Percentiles rank a stretch among this genome's conserved stretches.
phyloP scores from a whole-genome alignment of 2,113 vertebrate species.

The Cyanoderma ruficeps region DNA sequence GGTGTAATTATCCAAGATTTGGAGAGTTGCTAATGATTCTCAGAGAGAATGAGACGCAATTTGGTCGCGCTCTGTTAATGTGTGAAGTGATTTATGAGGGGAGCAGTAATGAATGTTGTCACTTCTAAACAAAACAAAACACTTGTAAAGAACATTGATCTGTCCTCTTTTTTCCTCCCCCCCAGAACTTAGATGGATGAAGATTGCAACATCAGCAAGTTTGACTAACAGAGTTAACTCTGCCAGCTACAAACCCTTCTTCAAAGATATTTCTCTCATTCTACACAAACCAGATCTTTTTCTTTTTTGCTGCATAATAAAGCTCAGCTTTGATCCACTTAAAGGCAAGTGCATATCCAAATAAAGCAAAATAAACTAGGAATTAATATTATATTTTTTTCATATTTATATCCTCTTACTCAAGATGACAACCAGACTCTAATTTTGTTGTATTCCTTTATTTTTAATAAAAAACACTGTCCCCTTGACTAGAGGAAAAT shows the following conservation, averaged over 20 bases:
- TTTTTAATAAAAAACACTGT: neutral
- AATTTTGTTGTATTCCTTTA: neutral
- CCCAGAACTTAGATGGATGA: neutral
- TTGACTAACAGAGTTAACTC: neutral
- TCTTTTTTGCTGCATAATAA: neutral
- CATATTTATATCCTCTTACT: neutral
- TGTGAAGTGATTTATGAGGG: constrained; percentile 7
- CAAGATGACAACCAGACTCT: neutral
- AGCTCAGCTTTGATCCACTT: neutral
- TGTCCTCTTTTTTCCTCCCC: accelerated
- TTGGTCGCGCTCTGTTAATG: neutral
- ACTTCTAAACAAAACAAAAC: constrained; percentile 17
- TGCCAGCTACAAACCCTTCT: neutral
- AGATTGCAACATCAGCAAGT: neutral
- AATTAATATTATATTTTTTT: neutral
- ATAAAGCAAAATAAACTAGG: neutral
- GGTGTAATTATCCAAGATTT: neutral
- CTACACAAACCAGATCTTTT: neutral
- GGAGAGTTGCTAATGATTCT: neutral
- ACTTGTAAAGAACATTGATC: neutral
- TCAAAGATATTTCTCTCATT: neutral
- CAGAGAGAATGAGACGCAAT: neutral
- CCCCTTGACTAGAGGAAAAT: neutral
- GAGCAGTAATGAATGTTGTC: constrained; percentile 19
- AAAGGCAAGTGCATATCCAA: neutral